Evolutionary conservation across 2,888 invertebrate genomes (phyloP).

Genomic region (Macrosiphum euphorbiae): DNA sequence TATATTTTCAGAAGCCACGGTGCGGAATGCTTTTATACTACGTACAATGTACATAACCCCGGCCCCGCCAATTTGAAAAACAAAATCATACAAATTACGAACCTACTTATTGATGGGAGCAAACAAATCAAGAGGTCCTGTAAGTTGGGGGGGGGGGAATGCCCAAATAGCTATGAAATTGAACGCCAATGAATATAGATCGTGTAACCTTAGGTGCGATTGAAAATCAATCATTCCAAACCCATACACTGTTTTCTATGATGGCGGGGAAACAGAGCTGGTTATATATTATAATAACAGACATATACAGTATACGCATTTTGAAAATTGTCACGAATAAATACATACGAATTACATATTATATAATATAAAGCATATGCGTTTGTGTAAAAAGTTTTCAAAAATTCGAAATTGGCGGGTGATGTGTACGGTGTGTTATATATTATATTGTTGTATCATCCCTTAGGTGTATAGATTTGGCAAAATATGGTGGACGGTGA

Average conservation of each 20-base stretch:
- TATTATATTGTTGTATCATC: not conserved
- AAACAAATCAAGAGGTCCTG: not conserved
- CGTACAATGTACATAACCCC: not conserved
- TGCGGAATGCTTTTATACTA: not conserved
- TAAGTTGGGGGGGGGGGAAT: no score
- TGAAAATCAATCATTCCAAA: not conserved
- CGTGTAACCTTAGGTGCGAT: not conserved
- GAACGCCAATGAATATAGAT: not conserved
- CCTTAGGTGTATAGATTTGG: not conserved
- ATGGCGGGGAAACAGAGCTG: not conserved
- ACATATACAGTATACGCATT: not conserved
- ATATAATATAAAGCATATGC: not conserved
- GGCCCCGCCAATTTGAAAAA: not conserved
- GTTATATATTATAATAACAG: not conserved
- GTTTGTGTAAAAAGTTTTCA: not conserved
- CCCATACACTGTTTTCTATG: not conserved
- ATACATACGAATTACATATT: not conserved
- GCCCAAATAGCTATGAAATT: not conserved
- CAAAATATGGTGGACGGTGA: not conserved
- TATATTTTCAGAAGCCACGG: no score
- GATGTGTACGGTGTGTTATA: not conserved
- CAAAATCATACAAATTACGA: not conserved
- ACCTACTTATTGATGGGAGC: not conserved
- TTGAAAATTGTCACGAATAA: not conserved
- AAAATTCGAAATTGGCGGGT: not conserved